Evolutionary conservation across 2,797 vertebrate genomes (phyloP).

Genomic region (Phrynocephalus forsythii): DNA sequence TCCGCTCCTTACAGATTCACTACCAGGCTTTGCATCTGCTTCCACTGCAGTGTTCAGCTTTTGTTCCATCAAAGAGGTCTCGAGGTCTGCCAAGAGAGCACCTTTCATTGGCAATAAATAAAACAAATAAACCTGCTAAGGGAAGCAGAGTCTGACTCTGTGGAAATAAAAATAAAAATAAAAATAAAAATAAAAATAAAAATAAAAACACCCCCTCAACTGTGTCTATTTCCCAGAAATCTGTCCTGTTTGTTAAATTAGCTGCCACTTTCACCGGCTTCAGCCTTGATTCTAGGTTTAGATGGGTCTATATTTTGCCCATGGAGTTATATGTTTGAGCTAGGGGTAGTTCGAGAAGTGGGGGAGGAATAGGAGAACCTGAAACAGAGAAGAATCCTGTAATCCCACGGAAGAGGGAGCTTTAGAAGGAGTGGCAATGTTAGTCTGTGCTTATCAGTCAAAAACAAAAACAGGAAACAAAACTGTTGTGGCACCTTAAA

Average conservation of each 20-base stretch:
- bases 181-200: conserved; percentile 11
- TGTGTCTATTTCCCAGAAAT: conserved; percentile 26
- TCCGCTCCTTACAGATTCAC: conserved; percentile 10
- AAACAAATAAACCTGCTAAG: conserved; percentile 33
- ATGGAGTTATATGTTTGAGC: not conserved
- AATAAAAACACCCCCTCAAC: not conserved
- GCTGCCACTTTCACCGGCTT: not conserved
- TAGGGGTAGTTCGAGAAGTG: not conserved
- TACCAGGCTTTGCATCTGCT: not conserved
- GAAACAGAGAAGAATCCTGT: not conserved
- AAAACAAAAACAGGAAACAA: no score
- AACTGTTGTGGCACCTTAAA: no score
- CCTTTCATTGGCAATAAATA: conserved; percentile 43
- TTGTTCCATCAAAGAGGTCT: conserved; percentile 14
- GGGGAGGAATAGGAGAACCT: not conserved
- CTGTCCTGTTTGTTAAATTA: conserved; percentile 15
- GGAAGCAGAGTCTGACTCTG: conserved; percentile 23
- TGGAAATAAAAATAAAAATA: conserved; percentile 4
- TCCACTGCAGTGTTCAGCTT: not conserved
- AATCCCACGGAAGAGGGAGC: not conserved
- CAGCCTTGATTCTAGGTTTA: conserved; percentile 16
- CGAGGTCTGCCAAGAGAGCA: conserved; percentile 34
- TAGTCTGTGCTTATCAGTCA: no score
- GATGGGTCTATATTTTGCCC: conserved; percentile 8
- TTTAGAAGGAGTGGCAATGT: no score